These are phyloP conservation scores for Heterochromis multidens DNA, from an alignment of 2,113 vertebrate genomes.

Conservation along the genomic window DNA sequence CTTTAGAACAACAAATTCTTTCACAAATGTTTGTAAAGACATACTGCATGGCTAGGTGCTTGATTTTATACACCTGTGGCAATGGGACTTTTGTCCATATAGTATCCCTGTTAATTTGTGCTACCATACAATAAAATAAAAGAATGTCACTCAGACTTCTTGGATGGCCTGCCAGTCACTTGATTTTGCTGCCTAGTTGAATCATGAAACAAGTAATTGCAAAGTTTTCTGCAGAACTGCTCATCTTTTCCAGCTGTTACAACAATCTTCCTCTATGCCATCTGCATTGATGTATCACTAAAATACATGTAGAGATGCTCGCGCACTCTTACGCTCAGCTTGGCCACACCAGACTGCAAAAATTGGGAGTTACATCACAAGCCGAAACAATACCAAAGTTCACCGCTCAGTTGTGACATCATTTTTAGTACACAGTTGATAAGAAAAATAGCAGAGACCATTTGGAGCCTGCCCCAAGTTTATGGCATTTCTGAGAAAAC, in stretches of 20 bases:
- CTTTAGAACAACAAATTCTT: not conserved
- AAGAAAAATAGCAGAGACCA: accelerated
- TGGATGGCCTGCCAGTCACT: too few relatives aligned
- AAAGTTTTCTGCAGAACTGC: not conserved
- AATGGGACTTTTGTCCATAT: not conserved
- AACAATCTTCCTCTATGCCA: too few relatives aligned
- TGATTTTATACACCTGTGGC: not conserved
- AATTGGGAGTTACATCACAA: not conserved
- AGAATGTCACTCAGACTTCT: too few relatives aligned
- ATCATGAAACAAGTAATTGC: not conserved
- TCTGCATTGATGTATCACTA: too few relatives aligned
- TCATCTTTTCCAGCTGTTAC: not conserved
- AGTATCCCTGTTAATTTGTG: too few relatives aligned
- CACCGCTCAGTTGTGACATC: accelerated
- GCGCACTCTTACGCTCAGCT: too few relatives aligned
- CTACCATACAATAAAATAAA: too few relatives aligned
- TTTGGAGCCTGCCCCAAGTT: not conserved
- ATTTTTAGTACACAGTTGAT: not conserved
- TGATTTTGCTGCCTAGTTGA: too few relatives aligned
- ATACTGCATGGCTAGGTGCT: not conserved
- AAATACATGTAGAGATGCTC: not conserved
- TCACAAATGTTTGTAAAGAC: not conserved
- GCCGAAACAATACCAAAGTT: accelerated
- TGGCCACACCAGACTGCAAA: not conserved
- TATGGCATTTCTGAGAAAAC: not conserved